phyloP scores from a whole-genome alignment of 2,888 invertebrate genomes.

The Hirtodrosophila alboralis region DNA sequence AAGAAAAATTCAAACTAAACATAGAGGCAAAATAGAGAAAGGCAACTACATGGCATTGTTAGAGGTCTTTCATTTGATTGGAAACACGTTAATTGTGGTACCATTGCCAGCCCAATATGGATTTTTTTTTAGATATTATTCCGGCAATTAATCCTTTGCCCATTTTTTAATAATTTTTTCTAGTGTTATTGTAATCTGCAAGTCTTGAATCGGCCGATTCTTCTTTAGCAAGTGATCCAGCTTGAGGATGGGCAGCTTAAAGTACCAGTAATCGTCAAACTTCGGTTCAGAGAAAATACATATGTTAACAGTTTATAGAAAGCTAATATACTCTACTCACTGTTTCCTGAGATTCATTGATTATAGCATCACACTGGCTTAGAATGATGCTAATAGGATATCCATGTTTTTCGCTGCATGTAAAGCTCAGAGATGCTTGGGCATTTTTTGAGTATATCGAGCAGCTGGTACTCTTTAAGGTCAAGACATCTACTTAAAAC shows the following conservation, averaged over 20 bases:
- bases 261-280: conserved; percentile 37
- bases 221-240: conserved; percentile 29
- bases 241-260: conserved; percentile 19
- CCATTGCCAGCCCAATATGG: no score
- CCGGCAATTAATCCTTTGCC: no score
- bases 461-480: conserved; percentile 42
- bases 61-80: background rate
- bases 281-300: background rate
- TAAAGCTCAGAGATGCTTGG: conserved; percentile 36
- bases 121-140: no score
- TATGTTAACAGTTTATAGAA: background rate
- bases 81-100: conserved; percentile 11
- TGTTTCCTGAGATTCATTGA: conserved; percentile 26
- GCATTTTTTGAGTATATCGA: conserved; percentile 30
- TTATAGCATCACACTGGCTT: conserved; percentile 22
- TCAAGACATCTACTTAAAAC: conserved; percentile 40
- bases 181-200: conserved; percentile 41
- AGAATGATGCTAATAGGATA: conserved; percentile 41
- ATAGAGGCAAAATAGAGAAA: no score
- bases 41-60: conserved; percentile 49
- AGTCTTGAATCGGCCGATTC: conserved; percentile 19
- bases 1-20: no score
- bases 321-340: conserved; percentile 17
- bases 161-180: no score
- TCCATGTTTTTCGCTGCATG: conserved; percentile 10